Base-by-base conservation (phyloP, 2,888 invertebrate genomes). In the Drosophila rubida region DNA sequence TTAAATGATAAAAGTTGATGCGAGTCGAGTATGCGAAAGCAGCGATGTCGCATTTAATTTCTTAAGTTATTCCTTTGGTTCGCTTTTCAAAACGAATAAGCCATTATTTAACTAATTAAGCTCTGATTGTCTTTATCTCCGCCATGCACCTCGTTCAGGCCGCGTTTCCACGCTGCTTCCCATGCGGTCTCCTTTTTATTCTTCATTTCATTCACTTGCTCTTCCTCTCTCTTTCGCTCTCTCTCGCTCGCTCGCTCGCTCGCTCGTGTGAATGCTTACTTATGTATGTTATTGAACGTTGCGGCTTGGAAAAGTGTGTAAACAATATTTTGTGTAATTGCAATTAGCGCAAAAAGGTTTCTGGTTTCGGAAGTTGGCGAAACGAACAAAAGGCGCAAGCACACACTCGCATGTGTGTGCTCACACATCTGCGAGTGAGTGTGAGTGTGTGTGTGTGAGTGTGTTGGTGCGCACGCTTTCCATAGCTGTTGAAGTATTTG, bases 241-340 rank as follows among this genome's bases (percentile, higher is more conserved):
- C 8, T 22, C 37, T n/a, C 4, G 16, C 4, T 23, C 51, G 8
- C 39, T 11, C 30, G 11, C 11, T 8, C 23, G 19, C 35, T 14
- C 6, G 2, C 9, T 30, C 13, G 35, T 37, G 35, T 37, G 35
- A 37, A 35, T 51, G 30, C 8, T 23, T 27, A 25, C 14, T 9
- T 41, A n/a, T 39, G 32, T 32, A 25, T 54, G 51, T 55, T 62
- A 54, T 69, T 70, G 70, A 62, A 32, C 37, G 54, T 2, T 54
- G 68, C 46, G 70, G 68, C 61, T 49, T 27, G 44, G 45, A 22
- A 16, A 48, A 53, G 72, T 65, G 65, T 58, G 67, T 59, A 83
- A 78, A 83, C 63, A 80, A 83, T 78, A 78, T 76, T 78, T 82
- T 65, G 61, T 82, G 68, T 80, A 78, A 78, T 82, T 78, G 83